These are phyloP conservation scores for Drosophila pectinifera DNA, from an alignment of 1,140 invertebrate genomes.

Conservation along the genomic window DNA sequence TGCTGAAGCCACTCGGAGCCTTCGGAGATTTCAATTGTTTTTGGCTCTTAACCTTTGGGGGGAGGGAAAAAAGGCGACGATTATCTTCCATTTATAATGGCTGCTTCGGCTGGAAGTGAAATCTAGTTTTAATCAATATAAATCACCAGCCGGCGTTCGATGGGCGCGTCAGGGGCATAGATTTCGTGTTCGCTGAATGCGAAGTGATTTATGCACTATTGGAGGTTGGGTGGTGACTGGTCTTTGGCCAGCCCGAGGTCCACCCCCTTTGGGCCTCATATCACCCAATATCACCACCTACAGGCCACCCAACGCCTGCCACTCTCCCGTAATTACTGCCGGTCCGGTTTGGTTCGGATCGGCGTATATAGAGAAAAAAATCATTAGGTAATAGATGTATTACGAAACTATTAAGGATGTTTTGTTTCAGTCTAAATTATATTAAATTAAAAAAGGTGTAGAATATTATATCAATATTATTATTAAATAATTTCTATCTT, in stretches of 20 bases:
- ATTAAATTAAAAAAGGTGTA: no score
- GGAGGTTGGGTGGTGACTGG: constrained; percentile 22
- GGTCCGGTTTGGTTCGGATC: constrained; percentile 38
- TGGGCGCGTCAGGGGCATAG: constrained; percentile 62
- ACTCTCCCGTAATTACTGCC: constrained; percentile 57
- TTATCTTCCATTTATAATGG: constrained; percentile 52
- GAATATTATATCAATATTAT: no score
- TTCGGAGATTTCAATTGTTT: constrained; percentile 20
- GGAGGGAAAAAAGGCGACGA: constrained; percentile 22
- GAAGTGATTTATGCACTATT: constrained; percentile 64
- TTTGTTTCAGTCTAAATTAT: no score
- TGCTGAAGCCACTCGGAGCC: constrained; percentile 1
- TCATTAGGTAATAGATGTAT: not conserved
- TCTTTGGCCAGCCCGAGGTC: not conserved
- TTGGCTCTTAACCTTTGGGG: constrained; percentile 2
- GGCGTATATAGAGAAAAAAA: constrained; percentile 10
- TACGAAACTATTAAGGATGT: no score
- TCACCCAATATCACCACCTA: constrained; percentile 4
- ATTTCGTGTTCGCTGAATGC: constrained; percentile 61
- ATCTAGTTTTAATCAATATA: constrained; percentile 65
- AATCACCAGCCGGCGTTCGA: constrained; percentile 47
- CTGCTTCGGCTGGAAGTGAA: constrained; percentile 48
- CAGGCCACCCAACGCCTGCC: constrained; percentile 19
- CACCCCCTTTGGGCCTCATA: not conserved
- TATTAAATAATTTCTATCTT: no score